phyloP scores from a whole-genome alignment of 2,113 vertebrate genomes.

The Anoura caudifer region DNA sequence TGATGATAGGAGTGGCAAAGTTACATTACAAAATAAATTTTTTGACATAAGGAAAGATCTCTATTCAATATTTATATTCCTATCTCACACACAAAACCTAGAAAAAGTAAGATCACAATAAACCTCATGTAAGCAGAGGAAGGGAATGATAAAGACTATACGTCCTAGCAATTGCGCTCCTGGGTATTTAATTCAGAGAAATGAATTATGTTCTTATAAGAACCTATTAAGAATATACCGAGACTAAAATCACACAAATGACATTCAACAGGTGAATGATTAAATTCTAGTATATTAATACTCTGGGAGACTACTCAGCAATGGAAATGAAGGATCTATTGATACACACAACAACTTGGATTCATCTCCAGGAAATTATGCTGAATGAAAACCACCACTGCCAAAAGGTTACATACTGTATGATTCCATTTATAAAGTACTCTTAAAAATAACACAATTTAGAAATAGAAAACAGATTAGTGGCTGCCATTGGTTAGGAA shows the following conservation, averaged over 20 bases:
- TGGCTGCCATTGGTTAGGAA: background rate
- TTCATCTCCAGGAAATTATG: background rate
- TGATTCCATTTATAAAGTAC: background rate
- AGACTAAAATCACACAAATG: background rate
- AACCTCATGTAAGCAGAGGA: background rate
- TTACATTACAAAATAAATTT: background rate
- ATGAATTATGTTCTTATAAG: background rate
- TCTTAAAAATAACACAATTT: background rate
- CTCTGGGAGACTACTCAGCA: background rate
- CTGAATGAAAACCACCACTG: background rate
- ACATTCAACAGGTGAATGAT: background rate
- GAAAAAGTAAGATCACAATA: background rate
- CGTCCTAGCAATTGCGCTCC: background rate
- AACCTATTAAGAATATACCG: background rate
- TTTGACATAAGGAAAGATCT: background rate
- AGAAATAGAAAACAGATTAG: background rate
- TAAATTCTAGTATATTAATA: background rate
- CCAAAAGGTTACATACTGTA: background rate
- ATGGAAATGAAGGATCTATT: background rate
- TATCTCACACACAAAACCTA: background rate
- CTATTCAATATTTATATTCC: background rate
- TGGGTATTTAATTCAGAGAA: background rate
- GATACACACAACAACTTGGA: background rate
- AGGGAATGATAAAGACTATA: background rate
- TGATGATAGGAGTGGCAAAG: background rate